These are phyloP conservation scores for Branchinecta lindahli DNA, from an alignment of 1,140 invertebrate genomes.

Conservation along the genomic window DNA sequence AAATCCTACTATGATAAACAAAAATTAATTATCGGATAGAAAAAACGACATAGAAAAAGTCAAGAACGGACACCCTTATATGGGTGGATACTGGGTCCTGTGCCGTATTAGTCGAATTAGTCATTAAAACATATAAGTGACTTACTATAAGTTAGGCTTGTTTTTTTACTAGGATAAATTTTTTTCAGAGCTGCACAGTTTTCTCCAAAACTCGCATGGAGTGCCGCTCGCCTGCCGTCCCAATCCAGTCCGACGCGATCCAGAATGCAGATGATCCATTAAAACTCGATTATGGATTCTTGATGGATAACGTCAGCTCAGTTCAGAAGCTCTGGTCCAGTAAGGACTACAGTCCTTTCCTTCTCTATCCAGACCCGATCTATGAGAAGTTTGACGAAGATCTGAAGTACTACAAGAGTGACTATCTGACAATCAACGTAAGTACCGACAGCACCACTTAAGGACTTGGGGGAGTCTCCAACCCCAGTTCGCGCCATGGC, in stretches of 20 bases:
- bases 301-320: constrained; percentile 80
- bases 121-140: no score
- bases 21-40: no score
- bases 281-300: constrained; percentile 74
- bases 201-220: constrained; percentile 61
- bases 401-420: constrained; percentile 86
- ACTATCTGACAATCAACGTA: constrained; percentile 87
- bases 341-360: constrained; percentile 45
- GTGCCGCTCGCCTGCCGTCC: constrained; percentile 62
- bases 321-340: constrained; percentile 59
- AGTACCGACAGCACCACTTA: constrained; percentile 25
- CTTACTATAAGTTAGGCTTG: no score
- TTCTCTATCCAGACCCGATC: constrained; percentile 77
- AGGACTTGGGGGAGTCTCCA: background rate
- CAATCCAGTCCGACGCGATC: constrained; percentile 15
- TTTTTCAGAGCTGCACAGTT: constrained; percentile 50
- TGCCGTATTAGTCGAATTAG: no score
- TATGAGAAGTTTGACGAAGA: constrained; percentile 77
- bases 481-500: no score
- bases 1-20: no score
- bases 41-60: no score
- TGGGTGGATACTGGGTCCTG: no score
- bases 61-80: no score
- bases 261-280: constrained; percentile 44
- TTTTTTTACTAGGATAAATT: constrained; percentile 17